Evolutionary conservation across 1,140 invertebrate genomes (phyloP), one percentile per base, ranked within the genome.

Genomic region (Rhopalosiphum padi): DNA sequence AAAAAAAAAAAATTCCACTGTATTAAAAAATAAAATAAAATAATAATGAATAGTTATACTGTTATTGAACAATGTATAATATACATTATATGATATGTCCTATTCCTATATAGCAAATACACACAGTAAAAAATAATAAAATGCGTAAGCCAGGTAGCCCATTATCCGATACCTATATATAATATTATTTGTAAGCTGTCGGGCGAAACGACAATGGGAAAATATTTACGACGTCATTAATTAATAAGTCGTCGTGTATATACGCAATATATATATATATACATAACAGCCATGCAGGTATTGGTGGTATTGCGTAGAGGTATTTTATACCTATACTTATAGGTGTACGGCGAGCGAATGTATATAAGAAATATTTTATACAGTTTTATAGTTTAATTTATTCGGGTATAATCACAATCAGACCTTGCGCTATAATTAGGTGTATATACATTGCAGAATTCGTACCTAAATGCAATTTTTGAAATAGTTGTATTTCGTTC

Each of bases 151-250:
- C 48, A 35, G 48, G 87, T 89, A 89, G 87, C 87, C 86, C 86
- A 88, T 51, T 88, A 88, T 51, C 30, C 30, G 30, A n/a, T 35
- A n/a, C n/a, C n/a, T n/a, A 53, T 51, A 46, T 30, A 83, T 83
- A 48, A 51, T 88, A 53, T 46, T 86, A 86, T 89, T 89, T 89
- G 87, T 89, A 89, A 89, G 87, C 87, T 89, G 87, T 89, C 87
- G 87, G 87, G 5, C n/a, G 87, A 89, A 89, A 89, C 48, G 87
- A 89, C 48, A 89, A 89, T 89, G 87, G 87, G 48, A 89, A 89
- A 89, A 89, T 89, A 89, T 89, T 89, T 89, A 89, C 87, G 87
- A 89, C 87, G 87, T 89, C 87, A 89, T 89, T 86, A 86, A 86
- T 86, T 86, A 86, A 86, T 86, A 86, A 86, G 41, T 46, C 25